phyloP scores from a whole-genome alignment of 2,797 vertebrate species.

The Phrynocephalus forsythii region DNA sequence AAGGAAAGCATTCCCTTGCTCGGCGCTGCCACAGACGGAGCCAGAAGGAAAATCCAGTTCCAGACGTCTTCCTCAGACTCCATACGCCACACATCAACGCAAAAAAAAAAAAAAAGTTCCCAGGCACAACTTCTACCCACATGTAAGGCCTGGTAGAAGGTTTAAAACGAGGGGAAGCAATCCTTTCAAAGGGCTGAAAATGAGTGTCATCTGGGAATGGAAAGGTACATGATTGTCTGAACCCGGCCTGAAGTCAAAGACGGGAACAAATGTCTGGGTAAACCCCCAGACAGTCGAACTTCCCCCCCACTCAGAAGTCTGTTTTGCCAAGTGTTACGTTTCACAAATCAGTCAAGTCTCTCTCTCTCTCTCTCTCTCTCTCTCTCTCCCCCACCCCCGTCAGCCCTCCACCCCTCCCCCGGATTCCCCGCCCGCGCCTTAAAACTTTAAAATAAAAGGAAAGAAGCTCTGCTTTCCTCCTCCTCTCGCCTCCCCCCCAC shows the following conservation, averaged over 20 bases:
- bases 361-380: not conserved
- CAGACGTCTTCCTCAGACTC: not conserved
- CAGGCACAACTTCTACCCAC: not conserved
- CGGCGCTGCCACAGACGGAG: not conserved
- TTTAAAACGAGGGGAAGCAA: not conserved
- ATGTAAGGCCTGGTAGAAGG: not conserved
- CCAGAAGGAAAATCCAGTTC: not conserved
- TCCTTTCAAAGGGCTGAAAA: not conserved
- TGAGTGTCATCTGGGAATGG: not conserved
- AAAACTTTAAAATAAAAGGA: not conserved
- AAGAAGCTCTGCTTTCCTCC: not conserved
- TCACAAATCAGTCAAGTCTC: conserved; percentile 40
- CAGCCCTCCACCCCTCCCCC: not conserved
- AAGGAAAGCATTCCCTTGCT: not conserved
- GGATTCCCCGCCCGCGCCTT: not conserved
- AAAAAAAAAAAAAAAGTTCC: not conserved
- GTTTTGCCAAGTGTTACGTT: conserved; percentile 43
- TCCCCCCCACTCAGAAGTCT: conserved; percentile 1
- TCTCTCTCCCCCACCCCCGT: too few relatives aligned
- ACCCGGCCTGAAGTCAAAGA: not conserved
- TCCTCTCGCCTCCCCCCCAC: not conserved
- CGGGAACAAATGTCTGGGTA: conserved; percentile 40
- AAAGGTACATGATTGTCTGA: conserved; percentile 31
- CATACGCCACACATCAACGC: not conserved
- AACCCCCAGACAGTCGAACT: conserved; percentile 24